Conservation (phyloP, 2,113 vertebrate genomes). For the Cricetomys ansorgei region DNA sequence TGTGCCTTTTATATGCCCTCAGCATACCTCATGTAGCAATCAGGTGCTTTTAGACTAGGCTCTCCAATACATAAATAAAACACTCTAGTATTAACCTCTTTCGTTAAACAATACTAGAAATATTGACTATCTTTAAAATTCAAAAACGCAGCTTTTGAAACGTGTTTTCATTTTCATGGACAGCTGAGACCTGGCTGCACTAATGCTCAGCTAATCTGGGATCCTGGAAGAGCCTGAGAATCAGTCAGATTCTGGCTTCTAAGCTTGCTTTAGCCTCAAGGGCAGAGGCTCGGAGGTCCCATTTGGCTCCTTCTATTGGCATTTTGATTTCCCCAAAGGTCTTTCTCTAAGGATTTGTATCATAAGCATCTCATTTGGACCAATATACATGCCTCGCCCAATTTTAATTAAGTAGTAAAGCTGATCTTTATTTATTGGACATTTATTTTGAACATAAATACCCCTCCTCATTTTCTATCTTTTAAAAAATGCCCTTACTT, state of each 20-base stretch:
- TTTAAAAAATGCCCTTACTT: neutral
- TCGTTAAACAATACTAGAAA: constrained; percentile 75
- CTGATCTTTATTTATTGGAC: constrained; percentile 69
- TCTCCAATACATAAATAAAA: constrained; percentile 73
- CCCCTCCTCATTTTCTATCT: neutral
- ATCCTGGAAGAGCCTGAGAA: constrained; percentile 58
- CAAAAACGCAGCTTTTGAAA: constrained; percentile 71
- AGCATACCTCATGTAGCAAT: constrained; percentile 68
- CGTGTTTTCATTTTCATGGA: constrained; percentile 56
- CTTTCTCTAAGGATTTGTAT: constrained; percentile 27
- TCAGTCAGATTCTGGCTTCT: neutral
- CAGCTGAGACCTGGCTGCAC: constrained; percentile 71
- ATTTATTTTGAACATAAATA: constrained; percentile 45
- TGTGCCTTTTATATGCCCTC: constrained; percentile 66
- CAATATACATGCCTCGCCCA: neutral
- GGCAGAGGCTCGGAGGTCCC: neutral
- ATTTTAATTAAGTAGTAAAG: constrained; percentile 67
- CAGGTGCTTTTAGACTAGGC: constrained; percentile 56
- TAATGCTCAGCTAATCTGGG: constrained; percentile 61
- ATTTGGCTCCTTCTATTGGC: neutral
- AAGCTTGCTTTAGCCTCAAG: constrained; percentile 42
- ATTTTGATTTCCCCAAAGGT: constrained; percentile 61
- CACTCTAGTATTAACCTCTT: constrained; percentile 59
- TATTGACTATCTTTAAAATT: constrained; percentile 71
- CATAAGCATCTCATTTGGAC: constrained; percentile 19